These are phyloP conservation scores for Nasonia vitripennis DNA, from an alignment of 1,140 invertebrate genomes.

Conservation along the genomic window DNA sequence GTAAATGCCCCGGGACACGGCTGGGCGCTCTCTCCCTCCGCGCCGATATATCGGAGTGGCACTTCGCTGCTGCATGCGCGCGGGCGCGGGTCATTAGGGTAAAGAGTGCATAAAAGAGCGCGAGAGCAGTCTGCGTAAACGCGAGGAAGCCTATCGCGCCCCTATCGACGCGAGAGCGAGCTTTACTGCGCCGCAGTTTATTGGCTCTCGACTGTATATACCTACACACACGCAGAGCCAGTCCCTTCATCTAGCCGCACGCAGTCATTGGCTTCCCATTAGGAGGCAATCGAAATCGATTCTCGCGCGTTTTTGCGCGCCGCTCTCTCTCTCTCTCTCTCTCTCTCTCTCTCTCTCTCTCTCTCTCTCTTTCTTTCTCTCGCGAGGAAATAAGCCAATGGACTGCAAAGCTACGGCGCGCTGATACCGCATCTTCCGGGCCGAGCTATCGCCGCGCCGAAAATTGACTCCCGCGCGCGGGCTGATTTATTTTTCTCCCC, in stretches of 20 bases:
- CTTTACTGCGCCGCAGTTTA: not conserved
- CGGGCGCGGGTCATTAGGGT: not conserved
- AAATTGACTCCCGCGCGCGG: not conserved
- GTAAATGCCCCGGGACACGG: not conserved
- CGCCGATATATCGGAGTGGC: constrained; percentile 5
- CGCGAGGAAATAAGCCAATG: not conserved
- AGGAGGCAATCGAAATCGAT: not conserved
- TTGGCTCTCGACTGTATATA: not conserved
- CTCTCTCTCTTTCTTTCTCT: no score
- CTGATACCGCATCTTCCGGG: not conserved
- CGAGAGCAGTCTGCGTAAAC: not conserved
- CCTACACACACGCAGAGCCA: no score
- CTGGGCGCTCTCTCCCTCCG: not conserved
- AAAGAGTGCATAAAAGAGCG: constrained; percentile 10
- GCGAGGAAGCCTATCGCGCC: constrained; percentile 2
- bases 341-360: not conserved
- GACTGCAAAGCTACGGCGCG: not conserved
- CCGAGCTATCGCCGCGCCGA: not conserved
- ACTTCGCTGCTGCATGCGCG: not conserved
- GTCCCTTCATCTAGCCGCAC: not conserved
- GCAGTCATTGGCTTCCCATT: not conserved
- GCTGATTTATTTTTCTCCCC: constrained; percentile 1
- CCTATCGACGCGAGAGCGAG: not conserved
- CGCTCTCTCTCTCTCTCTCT: not conserved
- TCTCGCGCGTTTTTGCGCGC: not conserved